A percentile compares a stretch with the other conserved stretches of the same genome.
These are phyloP conservation scores for Salpingus planirostris DNA, from an alignment of 2,888 invertebrate species.

Conservation along the genomic window DNA sequence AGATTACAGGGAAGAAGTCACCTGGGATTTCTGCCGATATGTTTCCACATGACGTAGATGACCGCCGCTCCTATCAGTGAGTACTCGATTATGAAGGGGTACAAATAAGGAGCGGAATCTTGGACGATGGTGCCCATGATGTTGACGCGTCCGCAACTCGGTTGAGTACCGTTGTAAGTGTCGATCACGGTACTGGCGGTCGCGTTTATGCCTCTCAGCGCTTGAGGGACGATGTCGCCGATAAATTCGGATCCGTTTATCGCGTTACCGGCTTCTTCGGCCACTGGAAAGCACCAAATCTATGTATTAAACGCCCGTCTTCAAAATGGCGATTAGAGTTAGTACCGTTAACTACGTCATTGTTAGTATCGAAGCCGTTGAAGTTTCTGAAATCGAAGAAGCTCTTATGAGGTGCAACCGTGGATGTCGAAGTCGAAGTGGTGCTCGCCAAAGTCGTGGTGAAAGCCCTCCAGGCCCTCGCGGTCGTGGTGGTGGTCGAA, in stretches of 20 bases:
- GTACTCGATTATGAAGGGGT: conserved; percentile 94
- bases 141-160: conserved; percentile 71
- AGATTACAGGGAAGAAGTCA: no score
- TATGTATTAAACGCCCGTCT: no score
- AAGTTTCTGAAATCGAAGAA: conserved; percentile 40
- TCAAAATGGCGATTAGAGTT: neutral
- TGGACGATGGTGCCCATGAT: conserved; percentile 90
- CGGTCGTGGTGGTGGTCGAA: conserved; percentile 25
- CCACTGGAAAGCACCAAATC: conserved; percentile 20
- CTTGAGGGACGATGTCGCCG: conserved; percentile 35
- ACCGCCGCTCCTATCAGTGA: conserved; percentile 92
- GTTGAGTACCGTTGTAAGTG: conserved; percentile 30
- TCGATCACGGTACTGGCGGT: conserved; percentile 15
- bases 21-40: conserved; percentile 82
- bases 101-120: conserved; percentile 89
- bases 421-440: conserved; percentile 20
- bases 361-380: conserved; percentile 33
- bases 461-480: conserved; percentile 32
- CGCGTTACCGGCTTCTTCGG: conserved; percentile 24
- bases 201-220: conserved; percentile 16
- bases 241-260: conserved; percentile 30
- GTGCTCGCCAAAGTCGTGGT: conserved; percentile 20
- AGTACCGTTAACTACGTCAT: conserved; percentile 33
- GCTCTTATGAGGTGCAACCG: conserved; percentile 24
- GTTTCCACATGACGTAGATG: conserved; percentile 94